Evolutionary conservation across 1,140 invertebrate genomes (phyloP), one percentile per base, ranked within the genome.

Genomic region (Drosophila miranda): DNA sequence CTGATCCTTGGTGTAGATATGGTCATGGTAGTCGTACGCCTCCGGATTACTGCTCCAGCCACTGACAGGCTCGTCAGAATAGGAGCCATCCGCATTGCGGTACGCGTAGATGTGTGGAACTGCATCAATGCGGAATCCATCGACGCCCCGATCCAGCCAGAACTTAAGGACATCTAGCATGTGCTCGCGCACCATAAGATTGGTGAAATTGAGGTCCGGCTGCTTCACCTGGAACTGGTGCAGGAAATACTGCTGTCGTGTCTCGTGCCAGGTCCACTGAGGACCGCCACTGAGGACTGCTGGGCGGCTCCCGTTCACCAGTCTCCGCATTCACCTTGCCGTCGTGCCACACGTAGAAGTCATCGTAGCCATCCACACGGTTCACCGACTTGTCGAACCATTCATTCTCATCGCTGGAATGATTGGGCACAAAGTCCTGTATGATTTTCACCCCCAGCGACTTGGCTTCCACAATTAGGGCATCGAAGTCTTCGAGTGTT

Each of bases 131-230:
- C 95, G 92, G 77, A 97, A 96, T 9, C 96, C 96, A 90, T 95
- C 95, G 0, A 96, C 94, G 1, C 95, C 95, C 78, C 92, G 93
- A 19, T 94, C 92, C 13, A 97, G 74, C 96, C 96, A 97, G 78
- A 95, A 96, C 21, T 91, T 88, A 1, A 96, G 76, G 13, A 95
- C 92, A 54, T 94, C 92, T 92, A 89, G 70, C 92, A 96, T 93
- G 78, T 94, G 94, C 67, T 93, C 78, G 2, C 92, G 90, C 2
- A 96, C 93, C 44, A 83, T 77, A 5, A 92, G 90, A 89, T 94
- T 94, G 16, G 92, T 91, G 63, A 94, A 95, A 90, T 97, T 95
- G 0, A 96, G 90, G 75, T 96, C 95, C 0, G 95, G 95, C 72
- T 95, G 94, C 46, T 93, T 91, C 1, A 74, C 66, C 2, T 90